phyloP scores from a whole-genome alignment of 2,888 invertebrate genomes.

The Drosophila histrio region DNA sequence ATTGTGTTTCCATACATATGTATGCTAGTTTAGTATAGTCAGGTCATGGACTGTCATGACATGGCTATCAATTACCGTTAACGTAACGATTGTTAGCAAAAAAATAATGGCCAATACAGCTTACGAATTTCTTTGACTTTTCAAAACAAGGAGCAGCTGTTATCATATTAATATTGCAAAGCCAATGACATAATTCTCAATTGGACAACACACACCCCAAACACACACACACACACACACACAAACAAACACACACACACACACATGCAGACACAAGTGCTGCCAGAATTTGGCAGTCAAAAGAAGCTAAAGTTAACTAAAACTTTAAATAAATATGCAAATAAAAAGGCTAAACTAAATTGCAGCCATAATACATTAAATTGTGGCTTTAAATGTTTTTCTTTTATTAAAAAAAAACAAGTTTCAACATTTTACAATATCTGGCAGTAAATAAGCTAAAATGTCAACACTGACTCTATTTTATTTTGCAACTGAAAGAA shows the following conservation, averaged over 20 bases:
- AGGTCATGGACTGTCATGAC: conserved; percentile 27
- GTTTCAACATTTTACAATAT: too few species aligned
- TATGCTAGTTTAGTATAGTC: background rate
- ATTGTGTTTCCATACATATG: conserved; percentile 45
- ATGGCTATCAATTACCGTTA: conserved; percentile 27
- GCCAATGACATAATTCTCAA: conserved; percentile 46
- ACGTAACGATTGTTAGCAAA: conserved; percentile 6
- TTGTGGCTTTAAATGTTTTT: too few species aligned
- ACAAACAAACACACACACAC: conserved; percentile 13
- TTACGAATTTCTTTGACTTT: conserved; percentile 15
- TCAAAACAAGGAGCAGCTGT: conserved; percentile 24
- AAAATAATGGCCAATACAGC: conserved; percentile 15
- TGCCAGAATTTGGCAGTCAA: too few species aligned
- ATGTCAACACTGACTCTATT: too few species aligned
- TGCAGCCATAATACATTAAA: too few species aligned
- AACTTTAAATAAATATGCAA: too few species aligned
- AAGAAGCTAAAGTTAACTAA: too few species aligned
- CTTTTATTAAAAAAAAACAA: too few species aligned
- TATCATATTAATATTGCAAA: conserved; percentile 47
- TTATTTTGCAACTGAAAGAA: conserved; percentile 8
- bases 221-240: conserved; percentile 7
- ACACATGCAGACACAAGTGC: too few species aligned
- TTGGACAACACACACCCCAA: conserved; percentile 22
- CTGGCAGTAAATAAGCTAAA: too few species aligned
- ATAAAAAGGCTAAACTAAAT: too few species aligned